Conservation (phyloP, 2,797 vertebrate species). For the Lemur catta region DNA sequence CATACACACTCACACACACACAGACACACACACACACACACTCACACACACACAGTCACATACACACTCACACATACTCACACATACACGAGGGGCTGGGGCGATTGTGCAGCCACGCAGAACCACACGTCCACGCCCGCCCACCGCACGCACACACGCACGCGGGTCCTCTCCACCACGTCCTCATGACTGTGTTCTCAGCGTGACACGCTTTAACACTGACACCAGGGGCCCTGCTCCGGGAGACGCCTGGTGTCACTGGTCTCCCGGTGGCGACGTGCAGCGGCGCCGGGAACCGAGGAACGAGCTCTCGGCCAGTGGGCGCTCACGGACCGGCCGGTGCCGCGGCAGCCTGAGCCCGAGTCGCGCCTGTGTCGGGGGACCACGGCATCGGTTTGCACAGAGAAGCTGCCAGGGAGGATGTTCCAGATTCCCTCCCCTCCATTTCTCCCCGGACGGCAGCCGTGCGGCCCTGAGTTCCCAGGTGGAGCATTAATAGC, state of each 20-base stretch:
- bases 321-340: background rate
- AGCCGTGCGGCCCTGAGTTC: background rate
- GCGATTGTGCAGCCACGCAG: background rate
- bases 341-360: background rate
- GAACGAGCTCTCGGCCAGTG: background rate
- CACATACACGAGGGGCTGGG: fast-evolving
- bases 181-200: background rate
- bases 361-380: background rate
- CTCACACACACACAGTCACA: too few species aligned
- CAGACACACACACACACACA: too few species aligned
- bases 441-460: too few species aligned
- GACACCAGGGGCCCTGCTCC: fast-evolving
- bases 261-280: fast-evolving
- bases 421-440: background rate
- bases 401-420: background rate
- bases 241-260: background rate
- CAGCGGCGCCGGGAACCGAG: background rate
- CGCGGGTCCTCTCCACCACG: background rate
- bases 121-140: background rate
- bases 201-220: background rate
- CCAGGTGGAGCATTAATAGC: background rate
- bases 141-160: background rate
- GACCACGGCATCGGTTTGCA: background rate
- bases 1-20: background rate
- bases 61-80: background rate